Base-by-base conservation (phyloP, 1,140 invertebrate species). In the Magallana ariakensis region DNA sequence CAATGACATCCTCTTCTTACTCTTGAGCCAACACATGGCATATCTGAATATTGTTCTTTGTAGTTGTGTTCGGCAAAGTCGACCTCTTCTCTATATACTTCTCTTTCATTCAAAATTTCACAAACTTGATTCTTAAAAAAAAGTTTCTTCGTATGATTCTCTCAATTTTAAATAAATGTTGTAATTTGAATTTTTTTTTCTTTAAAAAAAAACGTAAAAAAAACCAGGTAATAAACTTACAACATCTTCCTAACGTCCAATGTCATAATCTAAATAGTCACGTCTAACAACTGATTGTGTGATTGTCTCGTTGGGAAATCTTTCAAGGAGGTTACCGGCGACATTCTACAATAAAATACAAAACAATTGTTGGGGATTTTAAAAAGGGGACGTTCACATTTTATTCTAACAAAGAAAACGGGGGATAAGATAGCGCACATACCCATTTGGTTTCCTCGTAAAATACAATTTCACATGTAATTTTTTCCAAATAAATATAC, bases 1-100 rank as follows among this genome's bases (percentile, higher is more conserved):
- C 81, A 83, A 54, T 83, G 53, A n/a, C 16, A 16, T n/a, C 54
- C 81, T 19, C 81, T 46, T 19, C 53, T 46, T 22, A 83, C 81
- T 83, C 81, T 57, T 13, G 53, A 19, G n/a, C 81, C 81, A 55
- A 83, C 15, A n/a, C 7, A n/a, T n/a, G 58, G 58, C 16, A 62
- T 15, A 62, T 62, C 19, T 62, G 58, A 13, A 62, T 62, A 16
- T n/a, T 15, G 58, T 62, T 62, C 58, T n/a, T 15, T 62, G 7
- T n/a, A 62, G 58, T n/a, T 19, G 19, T 62, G 16, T 15, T 62
- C 33, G 33, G 33, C 33, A 33, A 33, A 15, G 15, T 62, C 58
- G 33, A 11, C 33, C 11, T 70, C 66, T 6, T 26, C 19, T 8
- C 19, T 70, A 13, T 26, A 70, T 70, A 70, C 66, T 26, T 22